Evolutionary conservation across 2,113 vertebrate genomes (phyloP).

Genomic region (Chauna torquata): DNA sequence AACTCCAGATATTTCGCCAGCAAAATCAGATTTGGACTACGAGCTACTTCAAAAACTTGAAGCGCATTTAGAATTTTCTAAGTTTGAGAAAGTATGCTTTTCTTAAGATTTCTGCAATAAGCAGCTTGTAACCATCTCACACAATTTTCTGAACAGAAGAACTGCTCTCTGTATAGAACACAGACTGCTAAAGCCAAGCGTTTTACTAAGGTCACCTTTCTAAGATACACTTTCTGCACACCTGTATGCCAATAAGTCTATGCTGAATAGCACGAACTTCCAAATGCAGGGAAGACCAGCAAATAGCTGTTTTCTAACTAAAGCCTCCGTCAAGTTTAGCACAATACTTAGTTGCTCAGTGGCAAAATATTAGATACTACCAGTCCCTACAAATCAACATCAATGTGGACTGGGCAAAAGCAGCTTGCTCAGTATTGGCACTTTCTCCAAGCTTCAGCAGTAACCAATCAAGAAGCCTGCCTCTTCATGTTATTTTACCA

Average conservation of each 20-base stretch:
- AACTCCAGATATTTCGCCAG: not conserved
- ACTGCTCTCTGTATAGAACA: not conserved
- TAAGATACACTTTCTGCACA: not conserved
- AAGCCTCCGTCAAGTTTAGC: not conserved
- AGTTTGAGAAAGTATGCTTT: not conserved
- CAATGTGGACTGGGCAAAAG: not conserved
- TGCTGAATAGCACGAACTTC: not conserved
- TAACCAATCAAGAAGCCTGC: not conserved
- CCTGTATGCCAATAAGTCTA: not conserved
- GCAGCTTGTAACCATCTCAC: not conserved
- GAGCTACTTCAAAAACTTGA: not conserved
- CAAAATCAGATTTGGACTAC: not conserved
- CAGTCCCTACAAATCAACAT: not conserved
- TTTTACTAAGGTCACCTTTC: not conserved
- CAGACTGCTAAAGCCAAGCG: not conserved
- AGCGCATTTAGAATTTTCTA: not conserved
- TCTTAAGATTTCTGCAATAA: not conserved
- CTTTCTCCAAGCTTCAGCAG: not conserved
- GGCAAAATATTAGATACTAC: not conserved
- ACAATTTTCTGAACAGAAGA: not conserved
- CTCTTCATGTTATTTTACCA: not conserved
- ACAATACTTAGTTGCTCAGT: not conserved
- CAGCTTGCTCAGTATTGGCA: not conserved
- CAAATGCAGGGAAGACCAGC: not conserved
- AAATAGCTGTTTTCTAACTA: not conserved